A percentile compares a stretch with the other conserved stretches of the same genome.
phyloP scores from a whole-genome alignment of 2,113 vertebrate species.

The Fulica atra region DNA sequence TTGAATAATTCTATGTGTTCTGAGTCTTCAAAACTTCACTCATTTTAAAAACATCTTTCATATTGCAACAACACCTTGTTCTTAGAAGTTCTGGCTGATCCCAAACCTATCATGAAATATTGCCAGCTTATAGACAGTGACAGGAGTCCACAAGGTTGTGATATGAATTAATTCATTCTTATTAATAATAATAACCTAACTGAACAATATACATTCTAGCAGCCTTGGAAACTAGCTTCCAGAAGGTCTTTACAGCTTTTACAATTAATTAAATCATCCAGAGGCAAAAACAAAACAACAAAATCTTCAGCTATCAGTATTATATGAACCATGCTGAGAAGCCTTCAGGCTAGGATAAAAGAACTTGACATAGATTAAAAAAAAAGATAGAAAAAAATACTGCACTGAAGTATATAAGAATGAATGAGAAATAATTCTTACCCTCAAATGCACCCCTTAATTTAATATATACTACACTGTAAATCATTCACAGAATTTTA shows the following conservation, averaged over 20 bases:
- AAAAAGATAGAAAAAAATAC: neutral
- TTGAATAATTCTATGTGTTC: neutral
- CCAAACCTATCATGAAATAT: neutral
- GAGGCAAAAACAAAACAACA: neutral
- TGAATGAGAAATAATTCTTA: neutral
- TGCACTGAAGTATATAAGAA: neutral
- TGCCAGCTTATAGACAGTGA: neutral
- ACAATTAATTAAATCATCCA: neutral
- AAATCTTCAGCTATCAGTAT: neutral
- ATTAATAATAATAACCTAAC: neutral
- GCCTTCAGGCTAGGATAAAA: neutral
- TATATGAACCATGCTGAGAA: neutral
- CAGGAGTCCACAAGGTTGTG: neutral
- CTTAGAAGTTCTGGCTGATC: neutral
- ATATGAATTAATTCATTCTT: neutral
- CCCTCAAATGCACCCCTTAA: neutral
- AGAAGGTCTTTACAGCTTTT: neutral
- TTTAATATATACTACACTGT: neutral
- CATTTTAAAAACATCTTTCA: neutral
- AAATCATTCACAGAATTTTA: neutral
- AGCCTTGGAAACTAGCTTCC: neutral
- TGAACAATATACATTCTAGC: neutral
- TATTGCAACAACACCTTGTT: neutral
- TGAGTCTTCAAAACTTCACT: neutral
- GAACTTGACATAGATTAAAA: neutral